Evolutionary conservation across 1,140 invertebrate species (phyloP).

Genomic region (Drosophila triauraria): DNA sequence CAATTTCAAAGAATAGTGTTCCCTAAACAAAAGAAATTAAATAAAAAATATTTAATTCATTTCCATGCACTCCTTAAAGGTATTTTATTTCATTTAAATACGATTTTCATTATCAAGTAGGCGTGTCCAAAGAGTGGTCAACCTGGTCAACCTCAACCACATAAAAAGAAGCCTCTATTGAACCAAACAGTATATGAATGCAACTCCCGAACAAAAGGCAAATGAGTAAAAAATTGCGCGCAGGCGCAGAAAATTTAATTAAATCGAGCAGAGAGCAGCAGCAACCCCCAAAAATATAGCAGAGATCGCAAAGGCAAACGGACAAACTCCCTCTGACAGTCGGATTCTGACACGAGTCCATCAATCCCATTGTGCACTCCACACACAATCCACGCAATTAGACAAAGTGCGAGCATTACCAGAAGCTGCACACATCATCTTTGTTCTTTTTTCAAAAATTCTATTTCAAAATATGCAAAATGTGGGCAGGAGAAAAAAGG

Average conservation of each 20-base stretch:
- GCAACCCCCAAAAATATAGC: slow-evolving; percentile 46
- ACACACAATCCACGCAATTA: slow-evolving; percentile 74
- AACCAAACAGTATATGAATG: slow-evolving; percentile 5
- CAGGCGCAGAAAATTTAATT: slow-evolving; percentile 82
- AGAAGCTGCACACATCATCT: slow-evolving; percentile 32
- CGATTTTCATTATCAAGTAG: neutral
- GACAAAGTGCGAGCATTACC: slow-evolving; percentile 66
- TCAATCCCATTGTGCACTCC: slow-evolving; percentile 51
- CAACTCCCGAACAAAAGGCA: slow-evolving; percentile 40
- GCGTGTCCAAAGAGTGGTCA: slow-evolving; percentile 35
- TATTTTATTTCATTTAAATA: neutral
- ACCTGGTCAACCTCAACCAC: slow-evolving; percentile 12
- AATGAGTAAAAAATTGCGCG: slow-evolving; percentile 79
- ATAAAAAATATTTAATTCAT: neutral
- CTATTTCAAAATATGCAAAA: slow-evolving; percentile 45
- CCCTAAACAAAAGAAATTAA: neutral
- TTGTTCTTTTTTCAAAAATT: slow-evolving; percentile 47
- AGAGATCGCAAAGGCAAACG: slow-evolving; percentile 27
- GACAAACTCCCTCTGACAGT: slow-evolving; percentile 16
- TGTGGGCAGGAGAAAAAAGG: slow-evolving; percentile 18
- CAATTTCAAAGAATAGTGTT: too few relatives aligned
- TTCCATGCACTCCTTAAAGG: neutral
- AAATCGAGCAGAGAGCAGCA: slow-evolving; percentile 52
- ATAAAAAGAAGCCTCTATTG: slow-evolving; percentile 11
- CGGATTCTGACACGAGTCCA: slow-evolving; percentile 71